Evolutionary conservation across 2,113 vertebrate species (phyloP).

Genomic region (Entomyzon cyanotis): DNA sequence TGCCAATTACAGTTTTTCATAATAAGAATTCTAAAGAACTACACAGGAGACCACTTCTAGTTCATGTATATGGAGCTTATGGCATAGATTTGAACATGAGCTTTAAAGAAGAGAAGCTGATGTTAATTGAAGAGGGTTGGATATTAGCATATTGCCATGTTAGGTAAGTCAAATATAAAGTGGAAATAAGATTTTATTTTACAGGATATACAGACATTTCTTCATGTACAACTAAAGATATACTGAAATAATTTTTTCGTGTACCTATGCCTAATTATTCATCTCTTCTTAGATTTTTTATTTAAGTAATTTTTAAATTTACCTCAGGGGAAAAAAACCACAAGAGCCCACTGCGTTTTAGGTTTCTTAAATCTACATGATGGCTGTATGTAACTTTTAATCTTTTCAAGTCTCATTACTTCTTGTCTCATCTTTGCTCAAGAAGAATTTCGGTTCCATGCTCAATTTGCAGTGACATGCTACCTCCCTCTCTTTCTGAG

Average conservation of each 20-base stretch:
- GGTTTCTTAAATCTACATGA: background rate
- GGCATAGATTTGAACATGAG: slow-evolving; percentile 90
- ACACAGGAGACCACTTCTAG: slow-evolving; percentile 81
- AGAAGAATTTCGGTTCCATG: background rate
- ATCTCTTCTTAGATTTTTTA: background rate
- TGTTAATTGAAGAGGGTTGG: slow-evolving; percentile 91
- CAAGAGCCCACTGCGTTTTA: background rate
- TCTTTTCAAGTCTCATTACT: background rate
- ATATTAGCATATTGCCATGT: slow-evolving; percentile 95
- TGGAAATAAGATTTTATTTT: background rate
- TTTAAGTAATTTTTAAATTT: background rate
- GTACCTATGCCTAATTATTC: background rate
- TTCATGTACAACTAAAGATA: background rate
- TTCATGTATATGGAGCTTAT: slow-evolving; percentile 95
- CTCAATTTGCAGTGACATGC: background rate
- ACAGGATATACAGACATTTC: background rate
- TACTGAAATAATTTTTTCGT: background rate
- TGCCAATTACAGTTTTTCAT: slow-evolving; percentile 91
- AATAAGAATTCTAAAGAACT: slow-evolving; percentile 71
- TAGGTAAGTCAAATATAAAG: slow-evolving; percentile 77
- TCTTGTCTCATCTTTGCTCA: background rate
- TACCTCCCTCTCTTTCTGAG: background rate
- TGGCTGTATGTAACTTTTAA: background rate
- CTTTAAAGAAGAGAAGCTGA: slow-evolving; percentile 87
- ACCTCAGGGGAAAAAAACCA: background rate